Evolutionary conservation across 2,797 vertebrate species (phyloP).

Genomic region (Bradypus variegatus): DNA sequence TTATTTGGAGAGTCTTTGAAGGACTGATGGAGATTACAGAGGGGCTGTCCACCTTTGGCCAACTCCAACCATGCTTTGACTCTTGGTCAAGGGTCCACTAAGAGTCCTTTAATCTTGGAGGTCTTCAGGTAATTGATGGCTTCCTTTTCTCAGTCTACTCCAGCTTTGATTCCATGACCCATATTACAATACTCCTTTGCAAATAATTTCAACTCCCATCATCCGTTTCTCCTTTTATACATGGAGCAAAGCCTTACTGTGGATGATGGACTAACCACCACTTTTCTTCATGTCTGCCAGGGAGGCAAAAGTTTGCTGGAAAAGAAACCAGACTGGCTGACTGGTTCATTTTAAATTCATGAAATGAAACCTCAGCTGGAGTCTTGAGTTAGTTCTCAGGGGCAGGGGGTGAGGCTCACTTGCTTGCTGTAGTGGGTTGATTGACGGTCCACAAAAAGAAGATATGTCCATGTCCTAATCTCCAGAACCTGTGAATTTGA

Average conservation of each 20-base stretch:
- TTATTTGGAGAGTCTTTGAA: too few species aligned
- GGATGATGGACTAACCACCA: too few species aligned
- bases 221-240: not conserved
- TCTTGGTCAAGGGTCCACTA: not conserved
- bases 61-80: not conserved
- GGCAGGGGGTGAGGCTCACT: too few species aligned
- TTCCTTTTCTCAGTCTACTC: rapidly evolving
- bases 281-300: not conserved
- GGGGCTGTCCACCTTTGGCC: rapidly evolving
- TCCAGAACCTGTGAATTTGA: too few species aligned
- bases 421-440: not conserved
- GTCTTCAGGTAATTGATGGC: rapidly evolving
- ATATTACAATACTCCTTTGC: rapidly evolving
- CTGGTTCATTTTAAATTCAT: not conserved
- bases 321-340: not conserved
- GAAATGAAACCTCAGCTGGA: not conserved
- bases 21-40: not conserved
- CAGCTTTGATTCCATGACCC: not conserved
- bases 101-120: not conserved
- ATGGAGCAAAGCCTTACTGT: not conserved
- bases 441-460: not conserved
- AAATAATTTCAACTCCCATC: not conserved
- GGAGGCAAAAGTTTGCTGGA: not conserved
- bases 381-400: not conserved
- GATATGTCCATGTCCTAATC: too few species aligned